Evolutionary conservation across 1,140 invertebrate genomes (phyloP), one percentile per base, ranked within the genome.

Genomic region (Archegozetes longisetosus): DNA sequence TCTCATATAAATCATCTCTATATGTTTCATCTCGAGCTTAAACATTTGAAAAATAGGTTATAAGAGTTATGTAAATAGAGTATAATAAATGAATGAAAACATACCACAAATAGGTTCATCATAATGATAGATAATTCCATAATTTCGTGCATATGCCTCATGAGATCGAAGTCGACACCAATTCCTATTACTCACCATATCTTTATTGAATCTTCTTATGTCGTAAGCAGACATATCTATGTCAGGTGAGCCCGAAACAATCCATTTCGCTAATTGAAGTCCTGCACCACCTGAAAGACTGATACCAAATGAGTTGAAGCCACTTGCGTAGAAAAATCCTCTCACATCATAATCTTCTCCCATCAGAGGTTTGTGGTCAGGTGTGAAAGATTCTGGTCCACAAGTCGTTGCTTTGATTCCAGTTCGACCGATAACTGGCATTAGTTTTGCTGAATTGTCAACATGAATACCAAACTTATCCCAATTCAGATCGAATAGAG

Each of bases 261-360:
- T 80, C 88, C 88, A 92, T 48, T 81, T 77, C 0, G 88, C 86
- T 61, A 87, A 77, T 72, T 90, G 84, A 68, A 87, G 80, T 0
- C 82, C 85, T 64, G 84, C 86, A 2, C 88, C 88, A 3, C 84
- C 85, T 28, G 86, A 85, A 52, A 88, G 79, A 84, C 89, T 90
- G 81, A 92, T 88, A 2, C 88, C 88, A 0, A 84, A 80, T 25
- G 85, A 89, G 69, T 92, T 93, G 69, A 86, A 91, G 12, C 85
- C 88, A 67, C 83, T 86, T 49, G 81, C 85, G 69, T 91, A 84
- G 69, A 82, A 91, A 26, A 90, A 77, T 49, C 85, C 77, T 64
- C 65, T 6, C 1, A 77, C 63, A 6, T 63, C 64, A 2, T 76
- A 75, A 67, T 79, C 76, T 65, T 80, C 78, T 65, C 76, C 85